These are phyloP conservation scores for Elephantulus edwardii DNA, from an alignment of 2,113 vertebrate species.

Conservation along the genomic window DNA sequence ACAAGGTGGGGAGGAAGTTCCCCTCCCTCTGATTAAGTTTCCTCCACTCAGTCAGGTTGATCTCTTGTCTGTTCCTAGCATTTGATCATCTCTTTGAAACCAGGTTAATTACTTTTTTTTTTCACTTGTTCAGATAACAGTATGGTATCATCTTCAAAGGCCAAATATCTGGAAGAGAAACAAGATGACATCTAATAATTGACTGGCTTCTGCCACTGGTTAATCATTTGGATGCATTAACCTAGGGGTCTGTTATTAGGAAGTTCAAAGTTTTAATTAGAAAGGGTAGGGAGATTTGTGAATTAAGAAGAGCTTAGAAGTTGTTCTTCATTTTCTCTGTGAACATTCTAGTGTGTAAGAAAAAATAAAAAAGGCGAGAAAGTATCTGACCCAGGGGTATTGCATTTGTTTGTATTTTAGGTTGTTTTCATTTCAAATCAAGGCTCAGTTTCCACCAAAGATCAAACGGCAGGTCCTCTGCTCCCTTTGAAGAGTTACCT, in stretches of 20 bases:
- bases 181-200: constrained; percentile 66
- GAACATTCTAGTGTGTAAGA: background rate
- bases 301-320: background rate
- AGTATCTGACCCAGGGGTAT: background rate
- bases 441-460: background rate
- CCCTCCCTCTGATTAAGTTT: constrained; percentile 53
- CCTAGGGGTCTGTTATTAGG: background rate
- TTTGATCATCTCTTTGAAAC: constrained; percentile 72
- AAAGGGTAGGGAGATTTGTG: background rate
- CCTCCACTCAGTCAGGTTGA: constrained; percentile 48
- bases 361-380: background rate
- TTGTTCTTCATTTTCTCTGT: constrained; percentile 23
- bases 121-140: constrained; percentile 34
- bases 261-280: constrained; percentile 47
- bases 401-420: background rate
- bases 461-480: background rate
- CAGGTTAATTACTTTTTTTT: constrained; percentile 73
- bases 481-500: constrained; percentile 21
- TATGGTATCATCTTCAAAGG: constrained; percentile 72
- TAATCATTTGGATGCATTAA: constrained; percentile 56
- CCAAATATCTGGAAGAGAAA: constrained; percentile 60
- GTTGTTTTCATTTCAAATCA: constrained; percentile 11
- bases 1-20: background rate
- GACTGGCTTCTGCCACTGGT: constrained; percentile 72
- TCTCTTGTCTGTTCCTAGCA: constrained; percentile 57